Evolutionary conservation across 2,888 invertebrate genomes (phyloP), one percentile per base, ranked within the genome.

Genomic region (Dioctria rufipes): DNA sequence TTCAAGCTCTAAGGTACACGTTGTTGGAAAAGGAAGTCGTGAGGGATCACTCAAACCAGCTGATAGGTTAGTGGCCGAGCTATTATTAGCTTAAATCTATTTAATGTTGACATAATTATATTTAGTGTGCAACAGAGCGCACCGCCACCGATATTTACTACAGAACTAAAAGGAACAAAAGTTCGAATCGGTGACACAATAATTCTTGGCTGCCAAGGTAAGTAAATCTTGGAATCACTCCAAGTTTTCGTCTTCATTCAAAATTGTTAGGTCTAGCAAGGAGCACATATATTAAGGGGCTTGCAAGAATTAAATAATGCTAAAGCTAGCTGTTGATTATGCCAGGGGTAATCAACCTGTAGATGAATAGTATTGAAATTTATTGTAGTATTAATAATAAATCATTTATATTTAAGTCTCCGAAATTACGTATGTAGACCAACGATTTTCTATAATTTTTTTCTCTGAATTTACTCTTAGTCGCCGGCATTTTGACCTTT

Each of bases 1-100:
- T 86, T 96, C 96, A 79, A 94, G 95, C 46, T 96, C 96, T 4
- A 94, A 93, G 88, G 95, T 96, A 9, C 95, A 95, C 86, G 94
- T 96, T 8, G 92, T 94, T 75, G 95, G 95, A 13, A 92, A 92
- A 82, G 93, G 92, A 80, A 93, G 93, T 85, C 90, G 93, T 82
- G 94, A 95, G 85, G 93, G 93, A 43, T 93, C 93, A 3, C 87
- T 92, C 11, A 92, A 92, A 85, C 93, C 94, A 73, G 92, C 92
- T 37, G 92, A 94, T 85, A 93, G 92, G 94, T 93, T 60, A 71
- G 71, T 69, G 40, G 37, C 63, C 37, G 9, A 6, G 81, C 77
- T 67, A 46, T 11, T 60, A 73, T 54, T 79, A 75, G 80, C 67
- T 66, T 54, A 5, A 49, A 51, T 54, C 46, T 51, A 66, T 66